A percentile compares a stretch with the other conserved stretches of the same genome.
Evolutionary conservation across 2,888 invertebrate species (phyloP).

Genomic region (Netelia virgata): DNA sequence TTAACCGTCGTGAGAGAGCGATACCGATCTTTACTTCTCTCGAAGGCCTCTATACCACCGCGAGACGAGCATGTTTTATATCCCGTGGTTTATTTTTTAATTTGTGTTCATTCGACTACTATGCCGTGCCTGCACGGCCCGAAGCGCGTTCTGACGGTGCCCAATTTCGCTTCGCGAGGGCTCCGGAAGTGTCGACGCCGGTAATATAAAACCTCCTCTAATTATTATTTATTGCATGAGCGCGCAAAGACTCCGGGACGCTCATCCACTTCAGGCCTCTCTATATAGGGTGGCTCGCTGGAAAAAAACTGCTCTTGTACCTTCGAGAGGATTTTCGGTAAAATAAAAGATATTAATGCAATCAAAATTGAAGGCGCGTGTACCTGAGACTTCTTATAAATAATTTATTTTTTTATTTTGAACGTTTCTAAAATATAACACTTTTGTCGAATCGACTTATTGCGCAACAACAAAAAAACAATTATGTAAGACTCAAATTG

Average conservation of each 20-base stretch:
- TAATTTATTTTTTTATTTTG: too few species aligned
- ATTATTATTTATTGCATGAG: constrained; percentile 65
- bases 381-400: too few species aligned
- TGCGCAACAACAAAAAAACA: too few species aligned
- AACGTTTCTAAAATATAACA: too few species aligned
- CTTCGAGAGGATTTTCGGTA: too few species aligned
- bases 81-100: constrained; percentile 21
- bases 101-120: constrained; percentile 20
- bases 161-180: constrained; percentile 54
- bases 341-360: too few species aligned
- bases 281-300: neutral
- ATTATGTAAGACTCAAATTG: too few species aligned
- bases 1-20: constrained; percentile 62
- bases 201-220: constrained; percentile 56
- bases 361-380: too few species aligned
- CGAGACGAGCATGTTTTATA: constrained; percentile 38
- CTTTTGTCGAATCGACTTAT: too few species aligned
- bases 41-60: neutral
- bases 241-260: constrained; percentile 2
- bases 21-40: constrained; percentile 51
- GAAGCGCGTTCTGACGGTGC: constrained; percentile 37
- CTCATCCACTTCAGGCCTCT: constrained; percentile 15
- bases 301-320: neutral
- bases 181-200: constrained; percentile 63
- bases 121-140: constrained; percentile 4